A percentile compares a stretch with the other conserved stretches of the same genome.
phyloP scores from a whole-genome alignment of 2,888 invertebrate genomes.

The Anoplius nigerrimus region DNA sequence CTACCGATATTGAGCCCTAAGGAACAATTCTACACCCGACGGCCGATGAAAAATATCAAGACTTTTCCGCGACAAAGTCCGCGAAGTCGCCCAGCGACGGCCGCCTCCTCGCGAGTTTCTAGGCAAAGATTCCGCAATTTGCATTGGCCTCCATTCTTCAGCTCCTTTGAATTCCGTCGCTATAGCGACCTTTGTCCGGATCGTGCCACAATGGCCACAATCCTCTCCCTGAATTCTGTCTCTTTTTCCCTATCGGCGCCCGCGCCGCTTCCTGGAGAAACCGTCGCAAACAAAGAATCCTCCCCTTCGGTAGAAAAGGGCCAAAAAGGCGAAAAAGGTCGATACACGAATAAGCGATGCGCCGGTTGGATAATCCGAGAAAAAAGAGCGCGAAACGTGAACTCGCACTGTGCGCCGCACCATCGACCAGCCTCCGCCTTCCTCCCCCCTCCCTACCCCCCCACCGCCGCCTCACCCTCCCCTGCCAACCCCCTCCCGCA shows the following conservation, averaged over 20 bases:
- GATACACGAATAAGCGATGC: constrained; percentile 75
- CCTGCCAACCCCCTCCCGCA: constrained; percentile 10
- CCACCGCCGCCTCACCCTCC: no score
- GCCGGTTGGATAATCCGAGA: constrained; percentile 73
- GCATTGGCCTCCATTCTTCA: constrained; percentile 71
- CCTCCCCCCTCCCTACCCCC: constrained; percentile 9
- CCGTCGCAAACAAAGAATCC: constrained; percentile 75
- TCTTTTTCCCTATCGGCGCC: constrained; percentile 15
- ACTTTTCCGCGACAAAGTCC: no score
- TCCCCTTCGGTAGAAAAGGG: constrained; percentile 65
- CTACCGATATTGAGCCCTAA: no score
- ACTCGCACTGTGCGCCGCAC: constrained; percentile 59
- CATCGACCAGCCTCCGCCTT: constrained; percentile 47
- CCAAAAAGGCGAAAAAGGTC: constrained; percentile 67
- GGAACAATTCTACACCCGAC: no score
- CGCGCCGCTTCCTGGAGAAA: constrained; percentile 62
- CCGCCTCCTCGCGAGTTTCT: not conserved
- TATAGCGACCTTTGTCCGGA: constrained; percentile 73
- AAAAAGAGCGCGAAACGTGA: constrained; percentile 69
- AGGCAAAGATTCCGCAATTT: constrained; percentile 60
- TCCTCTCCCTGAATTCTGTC: constrained; percentile 20
- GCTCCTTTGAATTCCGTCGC: constrained; percentile 71
- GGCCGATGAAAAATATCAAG: no score
- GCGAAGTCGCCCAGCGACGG: constrained; percentile 1
- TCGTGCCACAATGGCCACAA: constrained; percentile 70